A percentile compares a stretch with the other conserved stretches of the same genome.
These are phyloP conservation scores for Petrocephalus zakoni DNA, from an alignment of 2,113 vertebrate genomes.

Conservation along the genomic window DNA sequence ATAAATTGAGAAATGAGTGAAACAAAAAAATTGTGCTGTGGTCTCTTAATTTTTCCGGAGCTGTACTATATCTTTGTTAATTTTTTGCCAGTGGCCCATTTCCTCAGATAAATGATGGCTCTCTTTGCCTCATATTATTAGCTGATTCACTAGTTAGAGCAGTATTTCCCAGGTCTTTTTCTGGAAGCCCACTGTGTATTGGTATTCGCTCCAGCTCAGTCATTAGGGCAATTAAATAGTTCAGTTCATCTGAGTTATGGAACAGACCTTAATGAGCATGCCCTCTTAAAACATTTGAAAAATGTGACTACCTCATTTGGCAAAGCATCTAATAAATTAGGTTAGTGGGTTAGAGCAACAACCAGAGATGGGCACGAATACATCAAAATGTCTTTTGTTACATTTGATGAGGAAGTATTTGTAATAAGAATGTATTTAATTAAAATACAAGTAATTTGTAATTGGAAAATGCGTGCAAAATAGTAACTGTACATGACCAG, in stretches of 20 bases:
- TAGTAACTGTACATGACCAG: no score
- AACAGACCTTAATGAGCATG: neutral
- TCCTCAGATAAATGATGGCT: neutral
- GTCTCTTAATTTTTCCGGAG: no score
- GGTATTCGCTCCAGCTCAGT: neutral
- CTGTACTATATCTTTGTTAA: neutral
- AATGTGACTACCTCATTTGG: neutral
- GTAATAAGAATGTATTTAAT: no score
- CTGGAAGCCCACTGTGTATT: neutral
- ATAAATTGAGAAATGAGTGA: no score
- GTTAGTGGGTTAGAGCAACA: neutral
- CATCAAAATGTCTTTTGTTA: no score
- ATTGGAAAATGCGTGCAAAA: no score
- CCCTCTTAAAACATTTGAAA: neutral
- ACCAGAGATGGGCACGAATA: neutral
- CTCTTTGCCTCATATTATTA: neutral
- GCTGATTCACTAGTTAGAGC: neutral
- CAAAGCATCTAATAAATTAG: neutral
- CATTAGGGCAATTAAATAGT: constrained; percentile 1
- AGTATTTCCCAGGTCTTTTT: neutral
- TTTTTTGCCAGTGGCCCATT: neutral
- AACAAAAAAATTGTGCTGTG: no score
- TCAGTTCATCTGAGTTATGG: neutral
- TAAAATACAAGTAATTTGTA: no score
- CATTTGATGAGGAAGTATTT: no score